Conservation (phyloP, 2,797 vertebrate genomes). For the Gymnothorax reevesii region DNA sequence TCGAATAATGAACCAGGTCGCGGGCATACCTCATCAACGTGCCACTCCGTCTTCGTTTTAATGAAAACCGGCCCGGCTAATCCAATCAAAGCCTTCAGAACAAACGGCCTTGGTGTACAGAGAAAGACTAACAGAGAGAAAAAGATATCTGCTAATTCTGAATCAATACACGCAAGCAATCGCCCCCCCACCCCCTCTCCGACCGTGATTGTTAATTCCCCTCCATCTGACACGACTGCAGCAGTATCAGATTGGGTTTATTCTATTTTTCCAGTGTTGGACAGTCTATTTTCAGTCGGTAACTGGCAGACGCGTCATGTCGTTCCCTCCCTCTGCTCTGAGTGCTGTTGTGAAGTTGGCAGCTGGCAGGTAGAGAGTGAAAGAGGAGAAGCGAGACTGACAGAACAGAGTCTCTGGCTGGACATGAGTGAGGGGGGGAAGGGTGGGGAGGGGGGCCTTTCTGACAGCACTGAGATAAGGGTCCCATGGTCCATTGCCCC, state of each 20-base stretch:
- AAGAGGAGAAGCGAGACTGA: not conserved
- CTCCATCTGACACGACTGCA: not conserved
- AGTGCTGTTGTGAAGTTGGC: conserved; percentile 13
- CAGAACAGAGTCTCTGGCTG: conserved; percentile 9
- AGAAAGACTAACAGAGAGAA: conserved; percentile 15
- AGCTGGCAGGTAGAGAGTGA: not conserved
- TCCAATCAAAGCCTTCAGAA: conserved; percentile 23
- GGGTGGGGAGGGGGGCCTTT: not conserved
- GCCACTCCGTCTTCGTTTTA: conserved; percentile 26
- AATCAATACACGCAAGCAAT: conserved; percentile 14
- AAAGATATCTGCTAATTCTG: conserved; percentile 21
- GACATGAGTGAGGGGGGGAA: conserved; percentile 1
- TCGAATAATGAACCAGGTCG: conserved; percentile 22
- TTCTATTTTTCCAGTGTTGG: conserved; percentile 3
- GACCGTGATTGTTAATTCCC: conserved; percentile 16
- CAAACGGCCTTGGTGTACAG: conserved; percentile 4
- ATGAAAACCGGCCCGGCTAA: conserved; percentile 24
- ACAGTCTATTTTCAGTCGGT: conserved; percentile 4
- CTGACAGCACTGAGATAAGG: conserved; percentile 7
- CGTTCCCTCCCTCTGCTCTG: not conserved
- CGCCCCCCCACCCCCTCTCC: not conserved
- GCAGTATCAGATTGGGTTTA: not conserved
- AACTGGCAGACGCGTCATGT: not conserved
- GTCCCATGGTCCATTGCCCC: not conserved
- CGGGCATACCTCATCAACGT: not conserved